Percentiles rank a stretch among this genome's conserved stretches.
phyloP scores from a whole-genome alignment of 2,888 invertebrate species.

The Pedicia rivosa region DNA sequence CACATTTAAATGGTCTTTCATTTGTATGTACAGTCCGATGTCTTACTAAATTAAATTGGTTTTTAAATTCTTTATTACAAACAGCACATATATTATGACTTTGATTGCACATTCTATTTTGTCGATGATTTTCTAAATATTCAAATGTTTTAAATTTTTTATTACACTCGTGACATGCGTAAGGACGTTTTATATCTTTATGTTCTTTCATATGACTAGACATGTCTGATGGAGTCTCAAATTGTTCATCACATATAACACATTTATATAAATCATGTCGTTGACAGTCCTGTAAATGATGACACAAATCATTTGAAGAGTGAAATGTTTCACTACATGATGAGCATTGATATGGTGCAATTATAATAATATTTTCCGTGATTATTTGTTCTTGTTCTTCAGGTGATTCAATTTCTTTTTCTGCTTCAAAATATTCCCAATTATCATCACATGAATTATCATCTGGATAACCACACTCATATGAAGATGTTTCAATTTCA shows the following conservation, averaged over 20 bases:
- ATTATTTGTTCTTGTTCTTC: too few species aligned
- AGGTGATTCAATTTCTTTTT: slow-evolving; percentile 1
- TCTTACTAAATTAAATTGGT: slow-evolving; percentile 1
- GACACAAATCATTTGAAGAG: background rate
- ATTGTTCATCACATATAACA: background rate
- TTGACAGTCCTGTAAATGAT: background rate
- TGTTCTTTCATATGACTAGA: background rate
- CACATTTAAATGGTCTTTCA: slow-evolving; percentile 2
- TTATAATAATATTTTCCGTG: background rate
- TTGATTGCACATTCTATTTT: slow-evolving; percentile 2
- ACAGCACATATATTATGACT: slow-evolving; percentile 2
- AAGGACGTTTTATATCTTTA: slow-evolving; percentile 4
- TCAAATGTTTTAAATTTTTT: slow-evolving; percentile 5
- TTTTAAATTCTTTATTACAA: slow-evolving; percentile 2
- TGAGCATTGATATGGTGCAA: slow-evolving; percentile 3
- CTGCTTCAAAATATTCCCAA: background rate
- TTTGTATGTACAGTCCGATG: slow-evolving; percentile 4
- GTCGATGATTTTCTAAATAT: slow-evolving; percentile 1
- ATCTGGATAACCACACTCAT: background rate
- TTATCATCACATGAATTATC: slow-evolving; percentile 2
- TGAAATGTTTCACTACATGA: slow-evolving; percentile 2
- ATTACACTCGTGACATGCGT: background rate
- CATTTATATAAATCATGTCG: background rate
- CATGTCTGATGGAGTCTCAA: background rate
- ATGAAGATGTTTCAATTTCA: slow-evolving; percentile 3